Evolutionary conservation across 1,140 invertebrate genomes (phyloP).

Genomic region (Drosophila bocki): DNA sequence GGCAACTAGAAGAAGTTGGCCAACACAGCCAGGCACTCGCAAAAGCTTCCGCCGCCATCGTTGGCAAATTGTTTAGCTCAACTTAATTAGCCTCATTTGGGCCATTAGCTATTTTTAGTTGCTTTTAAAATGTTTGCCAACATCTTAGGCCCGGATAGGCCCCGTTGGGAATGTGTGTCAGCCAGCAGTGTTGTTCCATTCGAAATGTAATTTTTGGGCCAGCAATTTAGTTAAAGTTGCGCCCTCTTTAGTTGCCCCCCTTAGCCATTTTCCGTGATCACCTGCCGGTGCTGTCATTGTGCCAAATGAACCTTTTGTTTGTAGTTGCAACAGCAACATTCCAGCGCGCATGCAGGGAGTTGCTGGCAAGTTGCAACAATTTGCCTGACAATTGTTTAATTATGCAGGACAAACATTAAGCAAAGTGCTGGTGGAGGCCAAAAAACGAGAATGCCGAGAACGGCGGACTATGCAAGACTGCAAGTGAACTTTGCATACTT

Average conservation of each 20-base stretch:
- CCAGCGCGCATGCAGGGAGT: conserved; percentile 13
- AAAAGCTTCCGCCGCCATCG: conserved; percentile 37
- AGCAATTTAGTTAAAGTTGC: conserved; percentile 20
- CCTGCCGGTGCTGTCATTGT: conserved; percentile 24
- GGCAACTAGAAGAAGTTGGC: conserved; percentile 64
- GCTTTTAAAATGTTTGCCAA: conserved; percentile 67
- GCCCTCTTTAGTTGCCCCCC: conserved; percentile 4
- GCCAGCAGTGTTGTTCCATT: not conserved
- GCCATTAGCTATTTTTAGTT: conserved; percentile 70
- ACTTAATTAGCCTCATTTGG: conserved; percentile 76
- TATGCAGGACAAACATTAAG: conserved; percentile 72
- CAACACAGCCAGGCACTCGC: conserved; percentile 25
- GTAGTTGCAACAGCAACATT: conserved; percentile 7
- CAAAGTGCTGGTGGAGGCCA: conserved; percentile 42
- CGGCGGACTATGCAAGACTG: conserved; percentile 20
- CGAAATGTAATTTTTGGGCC: conserved; percentile 23
- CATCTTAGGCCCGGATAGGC: conserved; percentile 20
- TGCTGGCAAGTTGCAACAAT: conserved; percentile 47
- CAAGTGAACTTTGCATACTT: conserved; percentile 62
- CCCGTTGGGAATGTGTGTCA: conserved; percentile 16
- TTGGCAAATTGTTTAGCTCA: conserved; percentile 72
- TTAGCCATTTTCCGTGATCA: conserved; percentile 33
- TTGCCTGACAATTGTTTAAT: conserved; percentile 74
- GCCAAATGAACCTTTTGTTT: conserved; percentile 53
- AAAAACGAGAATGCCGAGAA: not conserved